Evolutionary conservation across 2,797 vertebrate genomes (phyloP).

Genomic region (Protonibea diacanthus): DNA sequence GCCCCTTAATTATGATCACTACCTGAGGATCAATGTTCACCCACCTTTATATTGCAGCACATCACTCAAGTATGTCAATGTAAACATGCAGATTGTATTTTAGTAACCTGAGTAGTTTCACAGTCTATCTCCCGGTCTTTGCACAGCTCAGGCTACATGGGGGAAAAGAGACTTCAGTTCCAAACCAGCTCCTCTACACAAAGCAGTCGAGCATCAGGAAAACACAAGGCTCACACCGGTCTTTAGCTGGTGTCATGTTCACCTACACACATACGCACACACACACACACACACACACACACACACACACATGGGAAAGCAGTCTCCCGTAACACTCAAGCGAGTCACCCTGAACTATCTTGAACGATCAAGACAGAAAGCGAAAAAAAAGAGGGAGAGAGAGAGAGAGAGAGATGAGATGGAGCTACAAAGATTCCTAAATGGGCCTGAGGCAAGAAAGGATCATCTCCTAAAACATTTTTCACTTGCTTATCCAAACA

Average conservation of each 20-base stretch:
- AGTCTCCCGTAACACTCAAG: slow-evolving; percentile 84
- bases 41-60: slow-evolving; percentile 16
- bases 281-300: slow-evolving; percentile 45
- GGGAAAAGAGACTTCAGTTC: slow-evolving; percentile 67
- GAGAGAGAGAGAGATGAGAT: slow-evolving; percentile 59
- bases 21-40: not conserved
- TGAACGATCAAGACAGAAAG: slow-evolving; percentile 83
- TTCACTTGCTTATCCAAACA: slow-evolving; percentile 82
- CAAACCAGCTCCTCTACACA: slow-evolving; percentile 74
- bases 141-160: slow-evolving; percentile 51
- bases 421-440: slow-evolving; percentile 78
- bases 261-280: slow-evolving; percentile 49
- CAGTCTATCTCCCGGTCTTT: slow-evolving; percentile 57
- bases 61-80: slow-evolving; percentile 23
- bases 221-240: slow-evolving; percentile 70
- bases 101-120: slow-evolving; percentile 67
- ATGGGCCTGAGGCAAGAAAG: slow-evolving; percentile 78
- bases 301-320: slow-evolving; percentile 55
- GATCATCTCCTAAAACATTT: slow-evolving; percentile 81
- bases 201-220: slow-evolving; percentile 69
- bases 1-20: slow-evolving; percentile 1
- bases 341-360: slow-evolving; percentile 90
- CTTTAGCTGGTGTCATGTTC: slow-evolving; percentile 77
- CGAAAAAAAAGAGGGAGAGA: slow-evolving; percentile 38
- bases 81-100: slow-evolving; percentile 52